phyloP scores from a whole-genome alignment of 2,888 invertebrate genomes.

The Eilema griseolum region DNA sequence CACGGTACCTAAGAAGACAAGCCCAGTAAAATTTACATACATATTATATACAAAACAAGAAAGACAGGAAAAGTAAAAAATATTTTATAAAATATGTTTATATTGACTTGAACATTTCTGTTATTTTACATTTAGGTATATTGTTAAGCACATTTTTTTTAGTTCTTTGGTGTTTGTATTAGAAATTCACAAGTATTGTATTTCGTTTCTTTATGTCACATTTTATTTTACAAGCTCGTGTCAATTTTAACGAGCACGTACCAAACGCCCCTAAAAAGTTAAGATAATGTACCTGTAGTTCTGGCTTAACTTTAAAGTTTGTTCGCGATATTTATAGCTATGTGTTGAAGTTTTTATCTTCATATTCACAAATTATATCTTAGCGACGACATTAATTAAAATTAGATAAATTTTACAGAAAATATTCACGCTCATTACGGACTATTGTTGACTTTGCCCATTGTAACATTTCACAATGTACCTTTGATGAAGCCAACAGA shows the following conservation, averaged over 20 bases:
- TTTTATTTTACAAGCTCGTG: neutral
- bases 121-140: too few species aligned
- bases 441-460: constrained; percentile 61
- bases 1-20: neutral
- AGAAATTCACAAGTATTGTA: neutral
- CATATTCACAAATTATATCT: neutral
- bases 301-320: neutral
- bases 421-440: constrained; percentile 58
- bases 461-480: constrained; percentile 63
- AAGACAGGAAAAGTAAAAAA: neutral
- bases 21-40: neutral
- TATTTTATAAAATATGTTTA: neutral
- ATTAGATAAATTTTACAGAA: constrained; percentile 30
- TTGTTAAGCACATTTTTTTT: neutral
- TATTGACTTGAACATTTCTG: neutral
- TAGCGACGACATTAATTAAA: neutral
- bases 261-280: neutral
- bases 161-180: neutral
- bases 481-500: constrained; percentile 56
- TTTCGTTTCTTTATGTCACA: neutral
- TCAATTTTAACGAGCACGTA: neutral
- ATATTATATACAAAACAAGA: neutral
- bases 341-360: neutral
- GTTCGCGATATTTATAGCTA: neutral
- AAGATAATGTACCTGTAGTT: neutral